Conservation (phyloP, 1,140 invertebrate species). For the Leptonema lineaticorne region DNA sequence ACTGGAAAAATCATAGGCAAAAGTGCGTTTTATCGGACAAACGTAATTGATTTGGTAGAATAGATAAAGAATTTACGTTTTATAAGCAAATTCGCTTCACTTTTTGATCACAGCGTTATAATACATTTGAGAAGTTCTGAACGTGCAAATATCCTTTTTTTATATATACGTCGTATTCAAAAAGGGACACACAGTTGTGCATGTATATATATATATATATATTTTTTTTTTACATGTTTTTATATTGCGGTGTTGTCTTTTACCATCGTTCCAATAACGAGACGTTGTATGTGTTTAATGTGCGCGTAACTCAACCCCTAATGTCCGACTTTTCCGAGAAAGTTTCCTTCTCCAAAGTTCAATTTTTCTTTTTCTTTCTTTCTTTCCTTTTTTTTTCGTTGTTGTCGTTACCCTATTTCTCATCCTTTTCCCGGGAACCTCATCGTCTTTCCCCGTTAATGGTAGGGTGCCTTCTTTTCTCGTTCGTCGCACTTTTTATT, state of each 20-base stretch:
- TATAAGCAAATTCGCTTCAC: no score
- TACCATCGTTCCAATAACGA: constrained; percentile 24
- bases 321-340: constrained; percentile 25
- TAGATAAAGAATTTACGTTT: no score
- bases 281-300: constrained; percentile 24
- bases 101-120: no score
- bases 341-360: constrained; percentile 10
- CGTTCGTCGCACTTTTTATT: no score
- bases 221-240: not conserved
- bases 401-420: not conserved
- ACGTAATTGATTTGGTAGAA: no score
- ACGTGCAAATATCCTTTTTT: no score
- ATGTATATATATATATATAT: no score
- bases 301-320: constrained; percentile 28
- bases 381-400: not conserved
- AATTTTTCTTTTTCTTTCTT: constrained; percentile 11
- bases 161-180: no score
- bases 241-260: constrained; percentile 15
- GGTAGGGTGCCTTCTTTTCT: not conserved
- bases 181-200: no score
- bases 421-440: not conserved
- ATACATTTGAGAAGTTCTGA: no score
- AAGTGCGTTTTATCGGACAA: no score
- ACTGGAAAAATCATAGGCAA: no score
- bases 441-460: not conserved